Evolutionary conservation across 2,797 vertebrate species (phyloP), one percentile per base, ranked within the genome.

Genomic region (Arrhamphus sclerolepis): DNA sequence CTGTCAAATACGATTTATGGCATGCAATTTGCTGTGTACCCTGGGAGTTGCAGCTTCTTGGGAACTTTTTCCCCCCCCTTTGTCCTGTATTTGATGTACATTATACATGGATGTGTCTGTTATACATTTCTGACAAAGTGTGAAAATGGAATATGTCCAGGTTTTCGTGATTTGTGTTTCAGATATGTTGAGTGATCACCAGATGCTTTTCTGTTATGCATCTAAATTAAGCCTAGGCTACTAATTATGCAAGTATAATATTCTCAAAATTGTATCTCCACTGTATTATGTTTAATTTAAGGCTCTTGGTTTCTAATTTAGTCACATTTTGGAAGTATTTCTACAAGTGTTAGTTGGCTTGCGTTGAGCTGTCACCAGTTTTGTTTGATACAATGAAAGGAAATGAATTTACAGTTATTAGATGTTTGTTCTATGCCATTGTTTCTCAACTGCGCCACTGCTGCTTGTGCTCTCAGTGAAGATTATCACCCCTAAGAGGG

Each of bases 1-100:
- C 81, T 86, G 87, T 89, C 88, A 86, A 50, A 66, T 64, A 51
- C 79, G 87, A 88, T 91, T 91, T 89, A 90, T 86, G 71, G 78
- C 73, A 40, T 70, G 77, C 84, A 81, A 85, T 89, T 89, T 86
- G 79, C 86, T 52, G 81, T 77, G 74, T 80, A 76, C 75, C 82
- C 58, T 49, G 77, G 77, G 88, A 86, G 70, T 77, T 71, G 69
- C 72, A 70, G 58, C 83, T 80, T 82, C 70, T 76, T 66, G 46
- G 67, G 68, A 81, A 80, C 58, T 75, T 83, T 64, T 71, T 66
- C 55, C 46, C 47, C 46, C 41, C 29, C 21, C 1, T 34, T 34
- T 51, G 51, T 14, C 6, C 34, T 54, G 21, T 49, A 52, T 77
- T 66, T 77, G 70, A 77, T 72, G 50, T 62, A 56, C 60, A 62